A percentile compares a stretch with the other conserved stretches of the same genome.
These are phyloP conservation scores for Doris montereyensis DNA, from an alignment of 2,888 invertebrate species.

Conservation along the genomic window DNA sequence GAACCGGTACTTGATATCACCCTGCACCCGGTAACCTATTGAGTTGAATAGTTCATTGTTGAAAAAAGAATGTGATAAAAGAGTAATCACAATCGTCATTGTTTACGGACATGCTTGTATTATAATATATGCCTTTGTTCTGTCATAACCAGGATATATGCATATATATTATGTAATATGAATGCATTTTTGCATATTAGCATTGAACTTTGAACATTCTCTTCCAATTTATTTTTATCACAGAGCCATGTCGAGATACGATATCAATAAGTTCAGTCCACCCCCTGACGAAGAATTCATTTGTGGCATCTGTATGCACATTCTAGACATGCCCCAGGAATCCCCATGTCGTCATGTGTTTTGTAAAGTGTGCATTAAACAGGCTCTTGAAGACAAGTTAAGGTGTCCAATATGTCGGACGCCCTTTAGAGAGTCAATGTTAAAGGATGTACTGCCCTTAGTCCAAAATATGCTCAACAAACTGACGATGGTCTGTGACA, in stretches of 20 bases:
- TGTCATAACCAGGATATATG: too few relatives aligned
- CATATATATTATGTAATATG: too few relatives aligned
- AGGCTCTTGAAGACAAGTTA: conserved; percentile 54
- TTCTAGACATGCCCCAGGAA: conserved; percentile 63
- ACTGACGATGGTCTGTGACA: conserved; percentile 62
- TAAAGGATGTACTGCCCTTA: conserved; percentile 62
- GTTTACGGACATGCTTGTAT: too few relatives aligned
- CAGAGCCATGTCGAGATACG: conserved; percentile 49
- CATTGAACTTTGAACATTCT: too few relatives aligned
- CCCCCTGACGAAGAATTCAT: conserved; percentile 64
- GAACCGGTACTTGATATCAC: too few relatives aligned
- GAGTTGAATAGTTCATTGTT: too few relatives aligned
- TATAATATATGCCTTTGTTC: too few relatives aligned
- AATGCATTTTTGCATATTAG: too few relatives aligned
- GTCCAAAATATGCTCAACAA: conserved; percentile 66
- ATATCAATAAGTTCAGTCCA: conserved; percentile 65
- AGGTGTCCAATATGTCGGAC: conserved; percentile 66
- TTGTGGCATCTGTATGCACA: conserved; percentile 68
- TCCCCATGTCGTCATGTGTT: conserved; percentile 69
- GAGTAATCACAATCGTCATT: too few relatives aligned
- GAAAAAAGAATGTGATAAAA: too few relatives aligned
- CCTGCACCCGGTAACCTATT: too few relatives aligned
- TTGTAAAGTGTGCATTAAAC: conserved; percentile 64
- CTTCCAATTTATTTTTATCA: background rate
- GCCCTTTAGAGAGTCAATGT: conserved; percentile 46